Evolutionary conservation across 2,113 vertebrate species (phyloP).

Genomic region (Ramphastos sulfuratus): DNA sequence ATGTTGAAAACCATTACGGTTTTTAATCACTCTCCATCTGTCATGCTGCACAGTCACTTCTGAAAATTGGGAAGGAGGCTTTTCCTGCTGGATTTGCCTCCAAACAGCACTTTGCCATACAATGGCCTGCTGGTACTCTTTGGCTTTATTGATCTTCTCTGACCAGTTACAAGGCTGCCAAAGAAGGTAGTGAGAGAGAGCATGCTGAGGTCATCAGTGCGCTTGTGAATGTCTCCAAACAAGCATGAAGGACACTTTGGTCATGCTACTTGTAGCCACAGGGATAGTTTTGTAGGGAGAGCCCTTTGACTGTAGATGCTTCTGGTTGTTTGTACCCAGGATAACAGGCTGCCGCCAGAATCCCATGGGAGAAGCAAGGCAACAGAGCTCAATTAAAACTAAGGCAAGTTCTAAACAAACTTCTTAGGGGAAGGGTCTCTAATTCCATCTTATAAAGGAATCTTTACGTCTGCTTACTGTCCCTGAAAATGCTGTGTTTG

Average conservation of each 20-base stretch:
- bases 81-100: neutral
- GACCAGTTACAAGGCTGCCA: neutral
- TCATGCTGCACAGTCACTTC: neutral
- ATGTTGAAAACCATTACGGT: slow-evolving; percentile 9
- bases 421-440: neutral
- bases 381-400: neutral
- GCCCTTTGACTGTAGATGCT: neutral
- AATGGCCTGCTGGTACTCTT: neutral
- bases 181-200: accelerated
- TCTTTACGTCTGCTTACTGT: neutral
- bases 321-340: neutral
- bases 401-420: neutral
- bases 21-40: slow-evolving; percentile 54
- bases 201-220: accelerated
- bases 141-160: neutral
- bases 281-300: neutral
- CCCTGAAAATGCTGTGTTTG: neutral
- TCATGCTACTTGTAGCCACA: accelerated
- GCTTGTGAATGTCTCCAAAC: accelerated
- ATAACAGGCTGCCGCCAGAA: neutral
- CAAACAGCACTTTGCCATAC: neutral
- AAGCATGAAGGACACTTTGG: accelerated
- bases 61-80: neutral
- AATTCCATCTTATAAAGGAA: neutral
- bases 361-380: neutral